Percentiles rank a stretch among this genome's conserved stretches.
Evolutionary conservation across 1,140 invertebrate species (phyloP).

Genomic region (Archivesica marissinica): DNA sequence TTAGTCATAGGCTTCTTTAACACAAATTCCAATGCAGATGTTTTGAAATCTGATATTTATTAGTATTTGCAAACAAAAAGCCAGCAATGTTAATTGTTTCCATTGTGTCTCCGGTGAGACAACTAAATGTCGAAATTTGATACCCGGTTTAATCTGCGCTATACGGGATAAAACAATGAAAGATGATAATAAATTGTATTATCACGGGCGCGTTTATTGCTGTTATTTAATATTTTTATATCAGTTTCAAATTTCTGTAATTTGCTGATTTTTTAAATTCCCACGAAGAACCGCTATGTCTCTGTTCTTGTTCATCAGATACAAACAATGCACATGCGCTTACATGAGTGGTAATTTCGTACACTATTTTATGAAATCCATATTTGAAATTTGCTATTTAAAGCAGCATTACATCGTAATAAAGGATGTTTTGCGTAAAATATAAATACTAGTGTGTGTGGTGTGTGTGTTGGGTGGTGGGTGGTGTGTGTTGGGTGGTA

Average conservation of each 20-base stretch:
- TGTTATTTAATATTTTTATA: not conserved
- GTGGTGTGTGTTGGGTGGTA: too few relatives aligned
- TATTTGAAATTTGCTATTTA: too few relatives aligned
- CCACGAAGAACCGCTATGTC: slow-evolving; percentile 1
- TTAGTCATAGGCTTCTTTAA: too few relatives aligned
- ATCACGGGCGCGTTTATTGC: not conserved
- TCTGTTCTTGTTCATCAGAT: not conserved
- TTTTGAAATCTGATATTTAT: slow-evolving; percentile 8
- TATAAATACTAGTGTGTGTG: not conserved
- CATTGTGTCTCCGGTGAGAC: not conserved
- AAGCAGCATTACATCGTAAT: too few relatives aligned
- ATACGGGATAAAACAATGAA: not conserved
- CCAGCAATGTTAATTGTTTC: not conserved
- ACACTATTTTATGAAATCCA: too few relatives aligned
- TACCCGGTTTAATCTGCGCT: not conserved
- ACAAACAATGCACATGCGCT: too few relatives aligned
- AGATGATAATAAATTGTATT: not conserved
- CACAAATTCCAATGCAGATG: too few relatives aligned
- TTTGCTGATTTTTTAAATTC: not conserved
- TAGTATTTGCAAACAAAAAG: not conserved
- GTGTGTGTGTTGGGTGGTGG: too few relatives aligned
- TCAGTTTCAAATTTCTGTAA: slow-evolving; percentile 21
- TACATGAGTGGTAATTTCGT: too few relatives aligned
- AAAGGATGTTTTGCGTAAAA: not conserved
- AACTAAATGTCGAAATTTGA: not conserved